These are phyloP conservation scores for Latrodectus geometricus DNA, from an alignment of 1,140 invertebrate genomes.

Conservation along the genomic window DNA sequence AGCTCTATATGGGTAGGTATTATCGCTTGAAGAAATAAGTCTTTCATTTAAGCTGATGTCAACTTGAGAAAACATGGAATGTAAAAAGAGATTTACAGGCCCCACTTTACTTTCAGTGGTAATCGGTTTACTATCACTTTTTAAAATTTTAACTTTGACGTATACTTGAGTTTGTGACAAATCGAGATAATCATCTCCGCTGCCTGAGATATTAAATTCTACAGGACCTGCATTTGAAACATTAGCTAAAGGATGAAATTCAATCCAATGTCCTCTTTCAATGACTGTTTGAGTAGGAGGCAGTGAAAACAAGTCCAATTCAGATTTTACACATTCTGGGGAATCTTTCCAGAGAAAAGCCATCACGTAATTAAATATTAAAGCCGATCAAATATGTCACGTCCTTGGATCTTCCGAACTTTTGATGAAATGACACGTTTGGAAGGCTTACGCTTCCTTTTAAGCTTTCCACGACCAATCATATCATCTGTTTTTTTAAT, in stretches of 20 bases:
- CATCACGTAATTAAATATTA: too few species aligned
- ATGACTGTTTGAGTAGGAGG: too few species aligned
- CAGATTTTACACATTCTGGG: slow-evolving; percentile 34
- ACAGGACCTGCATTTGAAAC: slow-evolving; percentile 13
- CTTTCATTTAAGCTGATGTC: slow-evolving; percentile 17
- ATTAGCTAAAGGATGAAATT: slow-evolving; percentile 32
- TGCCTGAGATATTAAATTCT: slow-evolving; percentile 21
- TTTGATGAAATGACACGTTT: too few species aligned
- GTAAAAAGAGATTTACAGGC: slow-evolving; percentile 8
- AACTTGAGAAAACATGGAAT: slow-evolving; percentile 15
- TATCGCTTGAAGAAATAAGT: slow-evolving; percentile 1
- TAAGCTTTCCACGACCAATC: too few species aligned
- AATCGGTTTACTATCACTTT: neutral
- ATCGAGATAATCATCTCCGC: slow-evolving; percentile 27
- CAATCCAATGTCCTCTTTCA: slow-evolving; percentile 15
- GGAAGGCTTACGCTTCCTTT: too few species aligned
- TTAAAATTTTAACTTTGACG: neutral
- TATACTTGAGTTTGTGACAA: slow-evolving; percentile 13
- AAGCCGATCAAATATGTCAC: too few species aligned
- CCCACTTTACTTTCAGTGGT: neutral
- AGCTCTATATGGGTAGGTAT: slow-evolving; percentile 18
- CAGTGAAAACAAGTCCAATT: slow-evolving; percentile 42
- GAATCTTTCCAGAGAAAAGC: slow-evolving; percentile 16
- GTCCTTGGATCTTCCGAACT: too few species aligned
- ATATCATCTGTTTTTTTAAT: too few species aligned